Evolutionary conservation across 2,888 invertebrate genomes (phyloP).

Genomic region (Timandra comae): DNA sequence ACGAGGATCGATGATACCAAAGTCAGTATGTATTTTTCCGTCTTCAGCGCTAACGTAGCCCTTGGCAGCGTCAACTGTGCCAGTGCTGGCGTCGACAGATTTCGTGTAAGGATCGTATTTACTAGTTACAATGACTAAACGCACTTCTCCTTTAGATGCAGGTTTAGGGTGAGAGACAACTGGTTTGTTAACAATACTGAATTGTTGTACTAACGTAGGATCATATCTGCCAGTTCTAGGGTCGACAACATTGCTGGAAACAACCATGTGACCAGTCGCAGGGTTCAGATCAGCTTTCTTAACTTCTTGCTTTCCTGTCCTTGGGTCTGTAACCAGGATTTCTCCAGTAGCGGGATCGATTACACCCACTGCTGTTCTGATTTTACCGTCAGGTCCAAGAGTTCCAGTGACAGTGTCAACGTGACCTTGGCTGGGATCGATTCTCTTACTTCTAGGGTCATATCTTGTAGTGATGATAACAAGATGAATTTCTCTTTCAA

Average conservation of each 20-base stretch:
- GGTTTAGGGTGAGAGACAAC: conserved; percentile 59
- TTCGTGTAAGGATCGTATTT: conserved; percentile 79
- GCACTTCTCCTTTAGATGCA: conserved; percentile 56
- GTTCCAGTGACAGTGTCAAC: conserved; percentile 78
- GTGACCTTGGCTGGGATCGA: conserved; percentile 58
- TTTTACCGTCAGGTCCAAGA: conserved; percentile 69
- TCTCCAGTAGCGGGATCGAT: conserved; percentile 79
- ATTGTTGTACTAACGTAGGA: conserved; percentile 72
- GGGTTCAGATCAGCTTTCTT: conserved; percentile 77
- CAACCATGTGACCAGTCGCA: conserved; percentile 72
- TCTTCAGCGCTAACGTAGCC: conserved; percentile 71
- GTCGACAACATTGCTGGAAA: conserved; percentile 75
- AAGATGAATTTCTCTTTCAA: conserved; percentile 72
- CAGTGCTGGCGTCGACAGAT: conserved; percentile 73
- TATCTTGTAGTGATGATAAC: conserved; percentile 78
- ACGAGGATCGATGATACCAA: conserved; percentile 77
- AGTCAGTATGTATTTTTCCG: conserved; percentile 77
- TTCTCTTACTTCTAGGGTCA: conserved; percentile 73
- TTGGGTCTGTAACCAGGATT: conserved; percentile 62
- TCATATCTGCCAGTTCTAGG: conserved; percentile 78
- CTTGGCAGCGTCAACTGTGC: conserved; percentile 71
- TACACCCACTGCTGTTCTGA: conserved; percentile 79
- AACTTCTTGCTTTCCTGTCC: conserved; percentile 70
- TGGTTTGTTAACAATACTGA: conserved; percentile 63
- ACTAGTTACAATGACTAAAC: conserved; percentile 64